Evolutionary conservation across 2,797 vertebrate species (phyloP).

Genomic region (Myotis vivesi): DNA sequence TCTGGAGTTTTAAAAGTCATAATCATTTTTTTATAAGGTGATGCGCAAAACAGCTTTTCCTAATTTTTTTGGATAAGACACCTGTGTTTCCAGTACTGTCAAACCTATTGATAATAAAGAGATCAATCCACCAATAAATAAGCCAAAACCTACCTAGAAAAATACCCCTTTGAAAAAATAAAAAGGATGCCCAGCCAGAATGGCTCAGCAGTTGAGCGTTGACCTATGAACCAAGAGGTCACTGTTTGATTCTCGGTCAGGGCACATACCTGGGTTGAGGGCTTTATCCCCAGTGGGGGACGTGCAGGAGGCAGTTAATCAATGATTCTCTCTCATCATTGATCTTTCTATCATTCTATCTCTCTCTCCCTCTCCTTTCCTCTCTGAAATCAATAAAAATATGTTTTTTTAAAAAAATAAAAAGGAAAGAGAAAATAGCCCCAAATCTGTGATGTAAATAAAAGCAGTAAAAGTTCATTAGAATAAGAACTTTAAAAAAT

Average conservation of each 20-base stretch:
- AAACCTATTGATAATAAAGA: background rate
- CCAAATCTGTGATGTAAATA: background rate
- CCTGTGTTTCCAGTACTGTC: background rate
- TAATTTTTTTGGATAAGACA: background rate
- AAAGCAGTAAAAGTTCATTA: background rate
- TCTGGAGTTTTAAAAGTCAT: background rate
- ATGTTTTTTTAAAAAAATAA: no score
- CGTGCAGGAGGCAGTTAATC: no score
- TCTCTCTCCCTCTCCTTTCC: no score
- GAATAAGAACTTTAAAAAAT: background rate
- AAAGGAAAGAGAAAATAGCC: background rate
- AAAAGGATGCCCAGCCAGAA: no score
- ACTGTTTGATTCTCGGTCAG: no score
- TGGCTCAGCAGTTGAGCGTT: no score
- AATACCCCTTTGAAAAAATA: background rate
- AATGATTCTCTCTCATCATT: no score
- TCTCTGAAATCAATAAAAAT: no score
- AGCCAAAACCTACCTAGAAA: background rate
- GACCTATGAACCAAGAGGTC: no score
- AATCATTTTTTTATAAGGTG: background rate
- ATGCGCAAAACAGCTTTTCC: background rate
- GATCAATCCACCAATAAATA: background rate
- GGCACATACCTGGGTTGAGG: no score
- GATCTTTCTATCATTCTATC: no score
- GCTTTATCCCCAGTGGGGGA: no score